phyloP scores from a whole-genome alignment of 1,140 invertebrate species.

The Doryteuthis pealeii region DNA sequence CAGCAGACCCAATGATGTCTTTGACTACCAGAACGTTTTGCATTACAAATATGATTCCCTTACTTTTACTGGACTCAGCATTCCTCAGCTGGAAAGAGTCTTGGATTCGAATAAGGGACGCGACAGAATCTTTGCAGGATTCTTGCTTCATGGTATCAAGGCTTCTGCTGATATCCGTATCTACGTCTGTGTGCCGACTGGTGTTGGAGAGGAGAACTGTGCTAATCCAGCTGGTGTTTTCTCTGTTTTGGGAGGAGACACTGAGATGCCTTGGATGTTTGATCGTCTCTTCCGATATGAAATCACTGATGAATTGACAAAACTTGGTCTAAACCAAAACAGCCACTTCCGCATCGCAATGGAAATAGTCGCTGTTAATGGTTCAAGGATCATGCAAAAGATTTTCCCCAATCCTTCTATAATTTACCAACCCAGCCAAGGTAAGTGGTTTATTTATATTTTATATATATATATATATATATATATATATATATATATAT shows the following conservation, averaged over 20 bases:
- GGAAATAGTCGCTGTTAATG: constrained; percentile 18
- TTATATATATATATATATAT: too few species aligned
- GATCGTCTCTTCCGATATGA: constrained; percentile 35
- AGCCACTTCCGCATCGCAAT: constrained; percentile 8
- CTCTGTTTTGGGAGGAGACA: constrained; percentile 25
- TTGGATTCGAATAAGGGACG: constrained; percentile 19
- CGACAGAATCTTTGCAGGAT: constrained; percentile 32
- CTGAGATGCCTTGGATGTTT: constrained; percentile 29
- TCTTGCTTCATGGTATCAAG: constrained; percentile 27
- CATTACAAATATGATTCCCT: constrained; percentile 33
- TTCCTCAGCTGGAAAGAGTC: constrained; percentile 26
- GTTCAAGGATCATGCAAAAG: constrained; percentile 15
- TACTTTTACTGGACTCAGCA: constrained; percentile 24
- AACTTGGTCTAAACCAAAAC: constrained; percentile 1
- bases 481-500: too few species aligned
- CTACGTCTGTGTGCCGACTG: constrained; percentile 16
- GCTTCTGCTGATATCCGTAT: constrained; percentile 23
- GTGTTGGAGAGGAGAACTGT: not conserved
- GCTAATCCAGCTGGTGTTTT: constrained; percentile 21
- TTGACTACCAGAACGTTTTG: constrained; percentile 33
- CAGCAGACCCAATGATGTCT: constrained; percentile 26
- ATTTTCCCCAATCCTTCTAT: constrained; percentile 17
- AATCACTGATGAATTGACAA: constrained; percentile 19
- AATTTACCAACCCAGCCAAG: constrained; percentile 15
- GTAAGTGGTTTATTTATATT: constrained; percentile 9